A percentile compares a stretch with the other conserved stretches of the same genome.
Conservation (phyloP, 2,888 invertebrate species). For the Agrypnus murinus region DNA sequence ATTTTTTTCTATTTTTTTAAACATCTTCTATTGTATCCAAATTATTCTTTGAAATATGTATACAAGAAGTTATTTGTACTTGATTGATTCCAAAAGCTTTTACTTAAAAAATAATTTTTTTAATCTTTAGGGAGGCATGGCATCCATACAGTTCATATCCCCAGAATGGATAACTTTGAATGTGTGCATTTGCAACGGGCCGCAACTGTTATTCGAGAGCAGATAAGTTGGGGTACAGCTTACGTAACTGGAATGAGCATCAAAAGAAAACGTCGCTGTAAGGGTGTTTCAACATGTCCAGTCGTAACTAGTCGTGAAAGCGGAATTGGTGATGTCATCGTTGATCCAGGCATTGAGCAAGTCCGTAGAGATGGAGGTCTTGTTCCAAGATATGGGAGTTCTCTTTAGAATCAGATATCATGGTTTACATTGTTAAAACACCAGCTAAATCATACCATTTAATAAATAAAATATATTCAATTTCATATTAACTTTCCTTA, state of each 20-base stretch:
- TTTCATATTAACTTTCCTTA: too few species aligned
- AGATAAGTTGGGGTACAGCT: slow-evolving; percentile 64
- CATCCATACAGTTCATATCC: slow-evolving; percentile 65
- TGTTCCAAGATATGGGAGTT: not conserved
- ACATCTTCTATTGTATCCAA: too few species aligned
- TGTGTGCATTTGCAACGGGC: slow-evolving; percentile 62
- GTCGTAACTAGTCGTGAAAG: not conserved
- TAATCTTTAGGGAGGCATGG: slow-evolving; percentile 64
- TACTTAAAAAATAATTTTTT: too few species aligned
- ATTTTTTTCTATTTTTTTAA: not conserved
- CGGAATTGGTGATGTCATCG: slow-evolving; percentile 16
- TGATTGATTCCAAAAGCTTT: too few species aligned
- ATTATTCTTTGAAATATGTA: too few species aligned
- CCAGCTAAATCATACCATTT: too few species aligned
- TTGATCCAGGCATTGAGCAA: not conserved
- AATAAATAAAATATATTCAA: too few species aligned
- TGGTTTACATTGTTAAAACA: too few species aligned
- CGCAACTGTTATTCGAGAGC: slow-evolving; percentile 59
- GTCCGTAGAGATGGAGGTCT: not conserved
- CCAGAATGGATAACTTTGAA: slow-evolving; percentile 64
- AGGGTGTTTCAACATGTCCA: not conserved
- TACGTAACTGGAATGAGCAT: slow-evolving; percentile 61
- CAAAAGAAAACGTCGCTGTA: slow-evolving; percentile 13
- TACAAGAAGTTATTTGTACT: too few species aligned
- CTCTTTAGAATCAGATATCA: too few species aligned